Base-by-base conservation (phyloP, 2,888 invertebrate genomes). In the Trichogramma evanescens region DNA sequence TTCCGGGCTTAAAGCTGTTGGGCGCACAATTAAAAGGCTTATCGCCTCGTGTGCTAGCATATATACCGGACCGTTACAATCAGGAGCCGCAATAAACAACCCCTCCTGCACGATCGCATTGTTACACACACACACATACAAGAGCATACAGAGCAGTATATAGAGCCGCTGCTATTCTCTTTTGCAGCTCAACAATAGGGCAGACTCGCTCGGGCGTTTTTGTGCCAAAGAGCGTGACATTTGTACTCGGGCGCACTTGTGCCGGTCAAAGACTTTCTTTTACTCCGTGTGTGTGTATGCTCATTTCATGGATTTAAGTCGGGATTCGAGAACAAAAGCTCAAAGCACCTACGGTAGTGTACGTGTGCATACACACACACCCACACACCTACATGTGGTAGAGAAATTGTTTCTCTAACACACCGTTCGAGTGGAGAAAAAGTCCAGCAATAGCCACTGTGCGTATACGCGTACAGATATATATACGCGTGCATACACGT, bases 291-390 rank as follows among this genome's bases (percentile, higher is more conserved):
- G 40, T 46, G n/a, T 56, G 45, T 26, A n/a, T 56, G 64, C 58
- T 62, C 62, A 62, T 64, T 62, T 60, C 64, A 56, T 62, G 62
- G 58, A 64, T 64, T 62, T 62, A 64, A 61, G 64, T 55, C 13
- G 13, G 59, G 64, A 56, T 62, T 38, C 56, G 13, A 13, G 62
- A 62, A 62, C 64, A 64, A 62, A 62, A 64, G 62, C 57, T n/a
- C n/a, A 10, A 43, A 44, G 40, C 56, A 48, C 51, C 26, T 13
- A 13, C 13, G 13, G 13, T 13, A 13, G 13, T 13, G 13, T 13
- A 13, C 13, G 13, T 13, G 13, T 13, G 2, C 13, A 13, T 2
- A 13, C 13, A 13, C 13, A 13, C 13, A 13, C 13, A 52, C 61
- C 52, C 59, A 9, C 42, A 13, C 13, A 13, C 13, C 1, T 13